These are phyloP conservation scores for Porphyrio hochstetteri DNA, from an alignment of 2,113 vertebrate genomes.

Conservation along the genomic window DNA sequence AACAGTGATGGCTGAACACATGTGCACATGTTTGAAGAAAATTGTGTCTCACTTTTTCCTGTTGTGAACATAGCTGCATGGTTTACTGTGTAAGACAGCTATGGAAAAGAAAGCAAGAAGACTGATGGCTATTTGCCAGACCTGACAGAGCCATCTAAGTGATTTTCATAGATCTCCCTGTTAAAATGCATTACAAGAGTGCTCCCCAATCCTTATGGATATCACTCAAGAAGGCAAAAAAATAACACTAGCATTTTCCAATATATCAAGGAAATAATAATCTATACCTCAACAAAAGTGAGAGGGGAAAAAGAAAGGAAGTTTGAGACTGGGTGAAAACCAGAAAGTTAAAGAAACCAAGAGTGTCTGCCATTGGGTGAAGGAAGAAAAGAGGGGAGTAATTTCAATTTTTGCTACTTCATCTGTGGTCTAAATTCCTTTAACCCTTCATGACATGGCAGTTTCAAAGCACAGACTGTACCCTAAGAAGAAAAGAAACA, in stretches of 20 bases:
- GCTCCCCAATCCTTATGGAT: background rate
- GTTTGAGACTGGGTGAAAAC: background rate
- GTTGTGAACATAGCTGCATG: background rate
- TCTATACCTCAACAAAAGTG: background rate
- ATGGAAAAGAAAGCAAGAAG: background rate
- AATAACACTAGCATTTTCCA: background rate
- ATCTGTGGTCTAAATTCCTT: background rate
- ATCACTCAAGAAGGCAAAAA: background rate
- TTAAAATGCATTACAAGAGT: background rate
- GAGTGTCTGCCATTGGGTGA: background rate
- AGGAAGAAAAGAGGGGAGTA: background rate
- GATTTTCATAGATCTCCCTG: background rate
- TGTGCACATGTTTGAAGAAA: background rate
- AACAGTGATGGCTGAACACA: background rate
- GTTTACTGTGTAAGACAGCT: background rate
- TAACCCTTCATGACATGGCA: background rate
- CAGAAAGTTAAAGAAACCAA: background rate
- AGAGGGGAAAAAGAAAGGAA: background rate
- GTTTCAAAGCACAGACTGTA: background rate
- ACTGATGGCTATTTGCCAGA: slow-evolving; percentile 8
- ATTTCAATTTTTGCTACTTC: background rate
- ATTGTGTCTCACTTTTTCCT: too few species aligned
- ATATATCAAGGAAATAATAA: background rate
- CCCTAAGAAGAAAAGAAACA: background rate
- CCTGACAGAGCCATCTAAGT: background rate